Evolutionary conservation across 2,797 vertebrate genomes (phyloP), one percentile per base, ranked within the genome.

Genomic region (Hirundo rustica): DNA sequence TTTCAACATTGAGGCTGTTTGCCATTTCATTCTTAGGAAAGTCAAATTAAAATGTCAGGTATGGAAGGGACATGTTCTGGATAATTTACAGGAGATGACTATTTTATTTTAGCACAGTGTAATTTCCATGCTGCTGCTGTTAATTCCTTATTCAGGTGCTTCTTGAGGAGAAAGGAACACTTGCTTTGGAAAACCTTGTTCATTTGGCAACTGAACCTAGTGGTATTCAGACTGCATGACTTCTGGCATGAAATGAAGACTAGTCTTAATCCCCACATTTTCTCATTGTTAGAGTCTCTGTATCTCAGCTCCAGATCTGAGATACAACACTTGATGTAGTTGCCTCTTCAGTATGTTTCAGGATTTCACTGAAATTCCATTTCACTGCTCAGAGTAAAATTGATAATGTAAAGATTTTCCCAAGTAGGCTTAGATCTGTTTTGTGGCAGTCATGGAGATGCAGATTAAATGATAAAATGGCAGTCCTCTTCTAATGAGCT

Each of bases 401-500:
- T 32, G 76, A 23, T 55, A 45, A 48, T 32, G 27, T 72, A 20
- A 85, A 67, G 34, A 9, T 60, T 66, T 85, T 89, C 9, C 16
- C 20, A 38, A 23, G 25, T 62, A 65, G 68, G n/a, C n/a, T 51
- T 80, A 16, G 67, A n/a, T 91, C 15, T 89, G 53, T 68, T 83
- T 65, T 75, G 40, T 78, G 82, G 36, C 44, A 50, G 62, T 70
- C 10, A 4, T 6, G 18, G 68, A 55, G 65, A 32, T 34, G 29
- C 22, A 80, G 54, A 40, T 92, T 65, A 61, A 89, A 72, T 40
- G 27, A 76, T 71, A 11, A 92, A 91, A 57, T 71, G 26, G 38
- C 50, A 58, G 25, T 36, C 9, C 4, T 68, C 47, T 83, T 89
- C 26, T 67, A 66, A 17, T 40, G 67, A 80, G 72, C 61, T 65